Conservation (phyloP, 37 sponge, comb jelly and placozoan species). For the Hormiphora californensis region DNA sequence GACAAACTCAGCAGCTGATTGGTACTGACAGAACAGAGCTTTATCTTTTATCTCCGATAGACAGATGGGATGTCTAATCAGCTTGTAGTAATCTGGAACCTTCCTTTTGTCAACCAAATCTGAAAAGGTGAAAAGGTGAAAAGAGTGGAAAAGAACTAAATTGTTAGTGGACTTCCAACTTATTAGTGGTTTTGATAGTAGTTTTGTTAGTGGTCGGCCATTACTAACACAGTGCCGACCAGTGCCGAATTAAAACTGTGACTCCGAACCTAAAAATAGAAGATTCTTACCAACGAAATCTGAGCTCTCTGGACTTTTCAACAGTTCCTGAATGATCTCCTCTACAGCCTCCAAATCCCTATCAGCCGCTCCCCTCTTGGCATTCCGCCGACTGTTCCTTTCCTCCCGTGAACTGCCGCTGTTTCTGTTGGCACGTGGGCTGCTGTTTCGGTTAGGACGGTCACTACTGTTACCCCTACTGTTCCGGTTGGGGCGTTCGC, state of each 20-base stretch:
- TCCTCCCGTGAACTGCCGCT: not conserved
- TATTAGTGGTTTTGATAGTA: too few relatives aligned
- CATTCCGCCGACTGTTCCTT: not conserved
- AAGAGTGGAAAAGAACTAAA: too few relatives aligned
- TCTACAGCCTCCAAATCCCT: conserved; percentile 37
- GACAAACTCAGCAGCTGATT: not conserved
- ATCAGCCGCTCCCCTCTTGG: not conserved
- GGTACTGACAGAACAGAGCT: conserved; percentile 28
- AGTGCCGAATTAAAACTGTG: too few relatives aligned
- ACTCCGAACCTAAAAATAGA: too few relatives aligned
- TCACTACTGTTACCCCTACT: not conserved
- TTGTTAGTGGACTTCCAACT: too few relatives aligned
- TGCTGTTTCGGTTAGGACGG: too few relatives aligned
- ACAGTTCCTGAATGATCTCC: not conserved
- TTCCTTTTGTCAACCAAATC: conserved; percentile 48
- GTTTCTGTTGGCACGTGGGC: too few relatives aligned
- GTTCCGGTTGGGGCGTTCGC: too few relatives aligned
- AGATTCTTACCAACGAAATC: conserved; percentile 47
- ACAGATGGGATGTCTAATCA: conserved; percentile 40
- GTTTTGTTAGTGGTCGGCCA: too few relatives aligned
- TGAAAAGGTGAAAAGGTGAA: too few relatives aligned
- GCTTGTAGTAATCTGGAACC: conserved; percentile 44
- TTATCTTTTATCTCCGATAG: conserved; percentile 25
- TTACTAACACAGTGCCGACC: too few relatives aligned
- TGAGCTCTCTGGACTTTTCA: conserved; percentile 23